Evolutionary conservation across 2,888 invertebrate genomes (phyloP), one percentile per base, ranked within the genome.

Genomic region (Idaea dimidiata): DNA sequence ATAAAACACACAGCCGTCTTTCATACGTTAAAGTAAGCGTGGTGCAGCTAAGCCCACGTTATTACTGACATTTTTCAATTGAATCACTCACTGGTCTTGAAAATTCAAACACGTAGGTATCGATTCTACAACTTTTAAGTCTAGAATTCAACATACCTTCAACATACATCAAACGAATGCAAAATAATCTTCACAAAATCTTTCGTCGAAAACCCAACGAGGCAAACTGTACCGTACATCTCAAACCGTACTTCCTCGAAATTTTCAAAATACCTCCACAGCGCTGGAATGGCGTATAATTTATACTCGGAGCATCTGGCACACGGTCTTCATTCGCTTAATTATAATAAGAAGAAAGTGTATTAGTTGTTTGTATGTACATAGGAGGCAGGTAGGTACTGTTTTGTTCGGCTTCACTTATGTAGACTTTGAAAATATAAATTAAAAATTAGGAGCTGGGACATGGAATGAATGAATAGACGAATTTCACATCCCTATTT

Each of bases 311-410:
- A 62, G 55, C 71, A 71, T 62, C 68, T 66, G 71, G 65, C 59
- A 62, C 60, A 57, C 65, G 18, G 18, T 69, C 66, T 71, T 71
- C 66, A 69, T 69, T 69, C 68, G 63, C 66, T 59, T 71, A 69
- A 71, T 69, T 69, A 67, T 71, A 69, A 66, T 69, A 71, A 66
- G 66, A 66, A 65, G 56, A 14, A 43, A 43, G 43, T 43, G 43
- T 43, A 14, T 43, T 43, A 43, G 43, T 43, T 43, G 43, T 43
- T 10, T 43, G 6, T 43, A 14, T 43, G 43, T 24, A 24, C 5
- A 24, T 24, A 24, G 24, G 24, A 24, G 24, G 5, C 24, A 24
- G 24, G 24, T 43, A 43, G 10, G 43, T n/a, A n/a, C n/a, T n/a
- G 43, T 5, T 43, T 43, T 43, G 43, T 14, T 43, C 43, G 43